Conservation (phyloP, 2,113 vertebrate genomes). For the Pterocles burchelli region DNA sequence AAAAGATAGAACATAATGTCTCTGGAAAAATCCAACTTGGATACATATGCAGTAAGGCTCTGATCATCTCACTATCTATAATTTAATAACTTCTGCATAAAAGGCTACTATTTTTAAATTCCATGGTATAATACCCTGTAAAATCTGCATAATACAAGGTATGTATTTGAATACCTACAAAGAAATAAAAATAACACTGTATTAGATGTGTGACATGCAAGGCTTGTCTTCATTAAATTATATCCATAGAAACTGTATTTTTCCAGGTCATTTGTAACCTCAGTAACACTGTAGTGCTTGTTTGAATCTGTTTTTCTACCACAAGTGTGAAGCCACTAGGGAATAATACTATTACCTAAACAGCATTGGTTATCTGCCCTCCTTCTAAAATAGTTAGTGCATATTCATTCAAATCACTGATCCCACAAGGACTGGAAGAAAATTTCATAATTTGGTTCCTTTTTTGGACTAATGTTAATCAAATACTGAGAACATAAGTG, state of each 20-base stretch:
- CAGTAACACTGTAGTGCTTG: slow-evolving; percentile 43
- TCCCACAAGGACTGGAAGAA: not conserved
- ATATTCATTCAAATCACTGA: not conserved
- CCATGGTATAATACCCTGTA: not conserved
- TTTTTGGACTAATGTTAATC: slow-evolving; percentile 20
- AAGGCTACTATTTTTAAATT: not conserved
- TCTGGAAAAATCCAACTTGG: slow-evolving; percentile 50
- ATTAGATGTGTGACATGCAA: not conserved
- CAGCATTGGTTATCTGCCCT: slow-evolving; percentile 35
- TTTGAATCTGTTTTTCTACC: slow-evolving; percentile 56
- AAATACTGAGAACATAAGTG: not conserved
- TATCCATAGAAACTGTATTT: slow-evolving; percentile 64
- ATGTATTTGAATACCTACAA: not conserved
- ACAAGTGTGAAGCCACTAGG: slow-evolving; percentile 56
- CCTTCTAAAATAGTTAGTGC: slow-evolving; percentile 22
- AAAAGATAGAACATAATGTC: not conserved
- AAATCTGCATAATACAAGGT: not conserved
- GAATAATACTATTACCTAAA: slow-evolving; percentile 39
- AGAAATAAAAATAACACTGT: not conserved
- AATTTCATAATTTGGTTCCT: slow-evolving; percentile 24
- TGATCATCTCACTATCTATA: not conserved
- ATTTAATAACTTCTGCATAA: slow-evolving; percentile 28
- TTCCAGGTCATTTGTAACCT: slow-evolving; percentile 50
- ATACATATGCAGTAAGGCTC: not conserved
- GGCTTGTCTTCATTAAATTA: slow-evolving; percentile 29